phyloP scores from a whole-genome alignment of 2,113 vertebrate genomes.

The Rhodinocichla rosea region DNA sequence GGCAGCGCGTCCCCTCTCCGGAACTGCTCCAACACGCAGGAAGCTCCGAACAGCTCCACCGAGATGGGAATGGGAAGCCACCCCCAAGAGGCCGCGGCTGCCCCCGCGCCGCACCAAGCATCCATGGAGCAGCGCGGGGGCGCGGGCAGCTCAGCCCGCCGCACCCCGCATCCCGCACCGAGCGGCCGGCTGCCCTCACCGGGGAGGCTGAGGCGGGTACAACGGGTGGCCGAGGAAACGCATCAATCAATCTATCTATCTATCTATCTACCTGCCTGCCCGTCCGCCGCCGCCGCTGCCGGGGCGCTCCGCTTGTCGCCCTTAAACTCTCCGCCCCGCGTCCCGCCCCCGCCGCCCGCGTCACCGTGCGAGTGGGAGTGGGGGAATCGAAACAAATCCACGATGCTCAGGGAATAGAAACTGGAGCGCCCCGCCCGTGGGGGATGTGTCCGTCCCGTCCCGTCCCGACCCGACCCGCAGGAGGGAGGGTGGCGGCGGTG shows the following conservation, averaged over 20 bases:
- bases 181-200: background rate
- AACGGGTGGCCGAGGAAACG: background rate
- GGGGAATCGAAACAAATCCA: background rate
- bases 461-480: too few species aligned
- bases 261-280: background rate
- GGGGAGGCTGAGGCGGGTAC: too few species aligned
- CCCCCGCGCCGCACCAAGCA: background rate
- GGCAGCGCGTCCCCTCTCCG: background rate
- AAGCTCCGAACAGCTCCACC: background rate
- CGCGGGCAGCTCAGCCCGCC: background rate
- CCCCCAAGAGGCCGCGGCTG: background rate
- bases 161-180: background rate
- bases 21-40: background rate
- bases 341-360: background rate
- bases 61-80: background rate
- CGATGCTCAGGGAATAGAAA: background rate
- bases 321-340: background rate
- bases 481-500: too few species aligned
- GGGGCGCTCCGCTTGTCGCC: background rate
- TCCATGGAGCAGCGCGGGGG: background rate
- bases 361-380: background rate
- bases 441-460: accelerated
- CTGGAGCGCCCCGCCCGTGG: background rate
- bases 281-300: background rate
- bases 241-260: too few species aligned